Percentiles rank a stretch among this genome's conserved stretches.
Conservation (phyloP, 2,113 vertebrate species). For the Tichodroma muraria region DNA sequence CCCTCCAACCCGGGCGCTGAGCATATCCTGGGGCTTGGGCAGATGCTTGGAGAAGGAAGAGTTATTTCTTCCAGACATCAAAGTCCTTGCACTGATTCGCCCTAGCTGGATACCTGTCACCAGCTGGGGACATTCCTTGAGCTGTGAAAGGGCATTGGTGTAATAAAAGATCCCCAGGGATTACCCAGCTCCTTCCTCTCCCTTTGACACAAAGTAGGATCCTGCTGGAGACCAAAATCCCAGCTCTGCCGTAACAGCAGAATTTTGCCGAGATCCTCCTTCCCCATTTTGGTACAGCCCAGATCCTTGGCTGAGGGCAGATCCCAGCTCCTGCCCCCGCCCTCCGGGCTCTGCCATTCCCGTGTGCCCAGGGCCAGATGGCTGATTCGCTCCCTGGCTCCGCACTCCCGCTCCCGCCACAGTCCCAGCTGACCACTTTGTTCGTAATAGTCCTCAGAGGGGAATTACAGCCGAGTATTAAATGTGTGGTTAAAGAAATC, state of each 20-base stretch:
- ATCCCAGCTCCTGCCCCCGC: not conserved
- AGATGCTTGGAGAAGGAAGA: not conserved
- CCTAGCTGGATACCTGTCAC: not conserved
- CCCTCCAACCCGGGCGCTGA: not conserved
- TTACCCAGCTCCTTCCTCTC: not conserved
- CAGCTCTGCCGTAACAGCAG: not conserved
- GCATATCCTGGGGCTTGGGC: not conserved
- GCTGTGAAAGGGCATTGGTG: not conserved
- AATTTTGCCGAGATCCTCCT: not conserved
- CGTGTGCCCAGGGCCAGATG: not conserved
- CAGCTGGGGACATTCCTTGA: not conserved
- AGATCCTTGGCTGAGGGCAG: not conserved
- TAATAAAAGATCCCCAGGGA: not conserved
- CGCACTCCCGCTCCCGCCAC: not conserved
- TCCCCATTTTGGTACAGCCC: not conserved
- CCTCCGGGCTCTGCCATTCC: not conserved
- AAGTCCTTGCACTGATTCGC: not conserved
- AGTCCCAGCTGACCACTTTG: constrained; percentile 44
- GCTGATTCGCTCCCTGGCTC: not conserved
- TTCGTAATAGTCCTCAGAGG: constrained; percentile 45
- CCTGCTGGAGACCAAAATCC: not conserved
- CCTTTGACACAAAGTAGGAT: not conserved
- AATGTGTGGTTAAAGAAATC: constrained; percentile 67
- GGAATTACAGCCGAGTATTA: constrained; percentile 43
- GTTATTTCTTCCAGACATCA: not conserved